Percentiles rank a stretch among this genome's conserved stretches.
Conservation (phyloP, 1,140 invertebrate species). For the Drosophila ambigua region DNA sequence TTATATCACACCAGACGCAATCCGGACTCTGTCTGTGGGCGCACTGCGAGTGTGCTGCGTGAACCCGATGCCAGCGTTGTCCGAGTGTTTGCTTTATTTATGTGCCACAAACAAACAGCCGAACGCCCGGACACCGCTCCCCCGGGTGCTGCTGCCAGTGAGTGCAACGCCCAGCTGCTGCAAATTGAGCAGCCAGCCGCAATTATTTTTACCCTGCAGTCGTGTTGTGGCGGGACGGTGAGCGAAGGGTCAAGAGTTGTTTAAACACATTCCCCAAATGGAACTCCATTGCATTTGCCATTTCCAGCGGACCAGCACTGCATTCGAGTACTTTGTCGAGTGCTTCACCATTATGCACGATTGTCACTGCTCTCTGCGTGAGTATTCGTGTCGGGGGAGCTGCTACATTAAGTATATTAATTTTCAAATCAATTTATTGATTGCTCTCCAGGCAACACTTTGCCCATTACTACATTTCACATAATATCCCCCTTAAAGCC, state of each 20-base stretch:
- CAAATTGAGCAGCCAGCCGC: constrained; percentile 53
- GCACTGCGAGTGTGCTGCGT: constrained; percentile 1
- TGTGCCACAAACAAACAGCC: constrained; percentile 67
- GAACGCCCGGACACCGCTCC: constrained; percentile 38
- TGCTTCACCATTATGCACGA: constrained; percentile 22
- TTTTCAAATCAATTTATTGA: constrained; percentile 40
- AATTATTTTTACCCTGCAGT: constrained; percentile 55
- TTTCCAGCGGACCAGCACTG: constrained; percentile 1
- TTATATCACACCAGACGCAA: constrained; percentile 53
- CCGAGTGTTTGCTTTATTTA: constrained; percentile 65
- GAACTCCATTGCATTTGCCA: constrained; percentile 27
- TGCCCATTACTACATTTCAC: neutral
- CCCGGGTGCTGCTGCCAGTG: neutral
- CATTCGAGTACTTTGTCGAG: constrained; percentile 1
- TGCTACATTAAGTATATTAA: neutral
- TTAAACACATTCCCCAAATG: constrained; percentile 40
- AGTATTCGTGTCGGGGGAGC: neutral
- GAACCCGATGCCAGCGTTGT: constrained; percentile 18
- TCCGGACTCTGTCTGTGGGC: constrained; percentile 1
- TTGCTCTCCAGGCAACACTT: neutral
- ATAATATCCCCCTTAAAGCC: neutral
- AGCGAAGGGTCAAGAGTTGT: constrained; percentile 5
- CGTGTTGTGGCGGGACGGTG: neutral
- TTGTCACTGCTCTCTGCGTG: constrained; percentile 21
- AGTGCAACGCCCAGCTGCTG: constrained; percentile 2